phyloP scores from a whole-genome alignment of 2,113 vertebrate genomes.

The Austrofundulus limnaeus region DNA sequence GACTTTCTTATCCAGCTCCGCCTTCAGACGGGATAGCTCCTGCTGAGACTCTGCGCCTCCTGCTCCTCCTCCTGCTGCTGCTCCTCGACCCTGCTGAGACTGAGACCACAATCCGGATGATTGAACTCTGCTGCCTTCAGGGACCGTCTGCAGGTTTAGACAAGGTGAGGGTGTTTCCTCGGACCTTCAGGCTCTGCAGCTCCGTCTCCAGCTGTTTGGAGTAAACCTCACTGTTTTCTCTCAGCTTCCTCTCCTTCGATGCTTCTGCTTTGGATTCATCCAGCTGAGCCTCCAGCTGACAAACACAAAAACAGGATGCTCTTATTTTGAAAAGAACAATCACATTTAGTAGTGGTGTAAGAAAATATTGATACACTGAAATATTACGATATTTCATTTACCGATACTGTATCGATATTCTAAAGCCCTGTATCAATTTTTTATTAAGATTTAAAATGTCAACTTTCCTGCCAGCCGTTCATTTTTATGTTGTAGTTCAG shows the following conservation, averaged over 20 bases:
- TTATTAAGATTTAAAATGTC: too few relatives aligned
- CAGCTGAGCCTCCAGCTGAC: slow-evolving; percentile 90
- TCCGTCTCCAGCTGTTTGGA: slow-evolving; percentile 92
- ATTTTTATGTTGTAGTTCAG: too few relatives aligned
- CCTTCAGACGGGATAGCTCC: slow-evolving; percentile 88
- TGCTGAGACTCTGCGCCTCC: slow-evolving; percentile 83
- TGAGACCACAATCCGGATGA: slow-evolving; percentile 12
- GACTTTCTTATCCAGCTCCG: slow-evolving; percentile 93
- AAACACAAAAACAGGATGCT: slow-evolving; percentile 10
- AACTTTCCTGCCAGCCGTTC: too few relatives aligned
- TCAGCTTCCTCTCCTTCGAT: slow-evolving; percentile 91
- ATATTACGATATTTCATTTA: too few relatives aligned
- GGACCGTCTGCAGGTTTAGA: not conserved
- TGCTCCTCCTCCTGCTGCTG: slow-evolving; percentile 54
- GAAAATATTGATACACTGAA: too few relatives aligned
- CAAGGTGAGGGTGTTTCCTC: slow-evolving; percentile 10
- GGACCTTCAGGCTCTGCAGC: slow-evolving; percentile 89
- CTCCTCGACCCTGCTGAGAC: slow-evolving; percentile 86
- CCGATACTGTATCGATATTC: too few relatives aligned
- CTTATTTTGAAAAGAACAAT: slow-evolving; percentile 34
- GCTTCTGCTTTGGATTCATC: slow-evolving; percentile 88
- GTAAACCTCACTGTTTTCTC: slow-evolving; percentile 91
- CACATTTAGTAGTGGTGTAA: too few relatives aligned
- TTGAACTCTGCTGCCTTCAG: not conserved
- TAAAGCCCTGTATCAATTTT: too few relatives aligned